Conservation (phyloP, 1,140 invertebrate species). For the Frieseomelitta varia region DNA sequence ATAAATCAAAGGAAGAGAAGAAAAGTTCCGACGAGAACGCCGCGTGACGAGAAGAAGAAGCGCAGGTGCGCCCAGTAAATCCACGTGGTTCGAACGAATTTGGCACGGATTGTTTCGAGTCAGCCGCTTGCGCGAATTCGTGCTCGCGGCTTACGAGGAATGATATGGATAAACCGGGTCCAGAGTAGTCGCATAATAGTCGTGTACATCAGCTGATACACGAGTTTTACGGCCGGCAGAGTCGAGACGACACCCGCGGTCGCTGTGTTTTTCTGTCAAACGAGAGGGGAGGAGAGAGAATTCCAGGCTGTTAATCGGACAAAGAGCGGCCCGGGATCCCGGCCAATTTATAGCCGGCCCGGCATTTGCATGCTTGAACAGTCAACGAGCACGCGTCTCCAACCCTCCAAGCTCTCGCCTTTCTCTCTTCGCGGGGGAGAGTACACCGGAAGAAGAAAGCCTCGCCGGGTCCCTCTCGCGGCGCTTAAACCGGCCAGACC, state of each 20-base stretch:
- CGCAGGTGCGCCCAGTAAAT: not conserved
- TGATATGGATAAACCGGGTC: conserved; percentile 10
- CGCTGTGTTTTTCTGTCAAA: conserved; percentile 16
- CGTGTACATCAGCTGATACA: conserved; percentile 45
- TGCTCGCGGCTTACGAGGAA: not conserved
- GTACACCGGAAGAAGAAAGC: not conserved
- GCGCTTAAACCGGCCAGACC: not conserved
- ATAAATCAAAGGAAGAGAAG: too few relatives aligned
- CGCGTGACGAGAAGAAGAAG: not conserved
- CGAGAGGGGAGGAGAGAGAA: not conserved
- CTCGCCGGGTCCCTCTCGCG: not conserved
- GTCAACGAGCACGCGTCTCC: not conserved
- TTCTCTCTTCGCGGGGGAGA: not conserved
- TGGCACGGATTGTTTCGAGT: not conserved
- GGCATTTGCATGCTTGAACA: conserved; percentile 17
- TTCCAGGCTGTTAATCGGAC: conserved; percentile 16
- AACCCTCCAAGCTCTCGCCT: not conserved
- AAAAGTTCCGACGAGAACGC: not conserved
- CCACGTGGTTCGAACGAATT: not conserved
- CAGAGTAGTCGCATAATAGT: conserved; percentile 29
- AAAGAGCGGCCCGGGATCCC: conserved; percentile 10
- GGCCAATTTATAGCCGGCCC: conserved; percentile 10
- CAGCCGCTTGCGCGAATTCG: conserved; percentile 9
- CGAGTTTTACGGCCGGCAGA: conserved; percentile 30
- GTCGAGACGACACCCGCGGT: conserved; percentile 2